These are phyloP conservation scores for Oreochromis grahami DNA, from an alignment of 2,797 vertebrate species.

Conservation along the genomic window DNA sequence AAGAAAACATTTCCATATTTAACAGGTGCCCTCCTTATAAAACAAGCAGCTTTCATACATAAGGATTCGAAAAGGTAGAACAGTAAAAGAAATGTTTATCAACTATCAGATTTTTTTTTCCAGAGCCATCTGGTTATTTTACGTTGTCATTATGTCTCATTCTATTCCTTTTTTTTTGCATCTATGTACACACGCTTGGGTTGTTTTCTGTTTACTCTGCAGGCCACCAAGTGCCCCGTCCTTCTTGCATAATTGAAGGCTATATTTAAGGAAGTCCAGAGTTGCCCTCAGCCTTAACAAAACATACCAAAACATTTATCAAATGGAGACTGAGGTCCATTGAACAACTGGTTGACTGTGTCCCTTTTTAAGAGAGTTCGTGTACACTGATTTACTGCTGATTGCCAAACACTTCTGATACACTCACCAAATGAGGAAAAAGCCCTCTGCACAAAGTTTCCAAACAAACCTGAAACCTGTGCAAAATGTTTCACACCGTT, in stretches of 20 bases:
- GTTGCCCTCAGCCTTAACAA: background rate
- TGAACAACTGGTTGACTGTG: background rate
- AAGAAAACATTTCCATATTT: background rate
- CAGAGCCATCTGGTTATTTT: background rate
- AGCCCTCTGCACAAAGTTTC: background rate
- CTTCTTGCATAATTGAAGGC: background rate
- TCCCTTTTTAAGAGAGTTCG: background rate
- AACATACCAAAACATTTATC: background rate
- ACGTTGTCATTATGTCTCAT: background rate
- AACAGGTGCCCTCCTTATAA: background rate
- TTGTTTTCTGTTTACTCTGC: background rate
- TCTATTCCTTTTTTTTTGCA: background rate
- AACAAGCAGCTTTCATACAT: background rate
- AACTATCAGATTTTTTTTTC: background rate
- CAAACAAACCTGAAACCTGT: background rate
- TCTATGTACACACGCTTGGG: background rate
- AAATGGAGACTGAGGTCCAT: background rate
- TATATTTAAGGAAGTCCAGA: background rate
- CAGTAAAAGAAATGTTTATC: background rate
- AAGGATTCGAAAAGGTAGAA: rapidly evolving
- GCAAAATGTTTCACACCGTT: background rate
- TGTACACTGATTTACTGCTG: background rate
- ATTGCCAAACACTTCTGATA: background rate
- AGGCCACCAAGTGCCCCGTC: background rate
- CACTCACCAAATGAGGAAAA: background rate